Evolutionary conservation across 2,888 invertebrate genomes (phyloP).

Genomic region (Eucera pruinosa): DNA sequence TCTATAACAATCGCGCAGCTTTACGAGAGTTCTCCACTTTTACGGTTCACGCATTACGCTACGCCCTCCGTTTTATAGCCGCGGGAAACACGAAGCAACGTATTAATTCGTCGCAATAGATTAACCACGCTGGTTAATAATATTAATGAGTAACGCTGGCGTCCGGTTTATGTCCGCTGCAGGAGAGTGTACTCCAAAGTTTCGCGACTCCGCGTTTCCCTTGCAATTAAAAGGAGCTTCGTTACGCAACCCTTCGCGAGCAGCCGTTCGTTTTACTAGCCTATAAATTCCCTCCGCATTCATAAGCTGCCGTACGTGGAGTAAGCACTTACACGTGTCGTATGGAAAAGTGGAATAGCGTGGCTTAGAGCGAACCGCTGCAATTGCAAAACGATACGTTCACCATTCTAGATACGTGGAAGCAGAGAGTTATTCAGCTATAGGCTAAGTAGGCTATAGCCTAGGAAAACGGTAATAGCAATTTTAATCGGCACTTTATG

Average conservation of each 20-base stretch:
- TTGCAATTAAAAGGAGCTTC: constrained; percentile 32
- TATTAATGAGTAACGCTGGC: constrained; percentile 23
- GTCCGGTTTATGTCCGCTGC: neutral
- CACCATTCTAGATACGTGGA: neutral
- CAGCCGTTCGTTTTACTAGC: constrained; percentile 44
- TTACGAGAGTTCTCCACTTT: constrained; percentile 22
- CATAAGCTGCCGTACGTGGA: constrained; percentile 23
- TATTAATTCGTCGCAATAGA: constrained; percentile 20
- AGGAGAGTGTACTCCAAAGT: too few species aligned
- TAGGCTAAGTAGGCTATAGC: too few species aligned
- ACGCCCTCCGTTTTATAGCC: constrained; percentile 12
- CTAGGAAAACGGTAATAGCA: too few species aligned
- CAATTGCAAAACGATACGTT: constrained; percentile 39
- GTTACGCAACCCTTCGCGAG: constrained; percentile 19
- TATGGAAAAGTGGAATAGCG: constrained; percentile 24
- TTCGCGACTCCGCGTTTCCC: neutral
- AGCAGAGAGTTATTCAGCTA: too few species aligned
- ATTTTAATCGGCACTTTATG: too few species aligned
- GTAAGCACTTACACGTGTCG: constrained; percentile 10
- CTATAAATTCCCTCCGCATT: constrained; percentile 42
- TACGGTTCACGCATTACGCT: constrained; percentile 20
- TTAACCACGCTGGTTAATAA: constrained; percentile 23
- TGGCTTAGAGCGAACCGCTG: constrained; percentile 24
- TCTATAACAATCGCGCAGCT: neutral
- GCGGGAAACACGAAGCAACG: neutral